Evolutionary conservation across 2,888 invertebrate genomes (phyloP), one percentile per base, ranked within the genome.

Genomic region (Phytoseiulus persimilis): DNA sequence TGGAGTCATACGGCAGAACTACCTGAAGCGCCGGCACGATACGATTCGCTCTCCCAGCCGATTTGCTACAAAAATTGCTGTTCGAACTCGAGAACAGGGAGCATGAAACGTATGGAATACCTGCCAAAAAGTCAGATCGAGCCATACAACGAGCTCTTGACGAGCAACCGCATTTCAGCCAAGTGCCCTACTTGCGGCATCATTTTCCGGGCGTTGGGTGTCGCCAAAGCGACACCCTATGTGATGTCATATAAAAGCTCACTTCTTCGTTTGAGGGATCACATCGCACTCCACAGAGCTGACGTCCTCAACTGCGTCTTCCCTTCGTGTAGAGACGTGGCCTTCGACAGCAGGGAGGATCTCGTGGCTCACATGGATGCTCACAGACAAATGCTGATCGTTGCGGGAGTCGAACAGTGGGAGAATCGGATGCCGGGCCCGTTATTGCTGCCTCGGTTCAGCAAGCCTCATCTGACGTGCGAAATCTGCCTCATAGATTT

Each of bases 391-490:
- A n/a, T 0, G 11, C 28, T 87, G 28, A 45, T 87, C n/a, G 11
- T 33, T 32, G 87, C 39, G 32, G 87, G 87, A 28, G 87, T 87
- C 87, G 87, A 87, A 33, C 87, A n/a, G 0, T 87, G 87, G 87
- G 87, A 87, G 18, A 39, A 33, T 11, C 87, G 9, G 45, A 65
- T 2, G 14, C 1, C 65, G 1, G 14, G 23, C 1, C 28, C 65
- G 18, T 14, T 65, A 65, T 18, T 28, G 23, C 1, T 65, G 18
- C 39, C 32, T 0, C 33, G 87, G 9, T 39, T 39, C n/a, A 33
- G 5, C 1, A 87, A 87, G 45, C 87, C 87, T 1, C 32, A 87
- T 14, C 6, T 87, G 32, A 39, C 87, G 32, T 87, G 87, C 31
- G 87, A 87, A 31, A 39, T 87, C 31, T 87, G 87, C n/a, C 87